Base-by-base conservation (phyloP, 1,140 invertebrate species). In the Cydia pomonella region DNA sequence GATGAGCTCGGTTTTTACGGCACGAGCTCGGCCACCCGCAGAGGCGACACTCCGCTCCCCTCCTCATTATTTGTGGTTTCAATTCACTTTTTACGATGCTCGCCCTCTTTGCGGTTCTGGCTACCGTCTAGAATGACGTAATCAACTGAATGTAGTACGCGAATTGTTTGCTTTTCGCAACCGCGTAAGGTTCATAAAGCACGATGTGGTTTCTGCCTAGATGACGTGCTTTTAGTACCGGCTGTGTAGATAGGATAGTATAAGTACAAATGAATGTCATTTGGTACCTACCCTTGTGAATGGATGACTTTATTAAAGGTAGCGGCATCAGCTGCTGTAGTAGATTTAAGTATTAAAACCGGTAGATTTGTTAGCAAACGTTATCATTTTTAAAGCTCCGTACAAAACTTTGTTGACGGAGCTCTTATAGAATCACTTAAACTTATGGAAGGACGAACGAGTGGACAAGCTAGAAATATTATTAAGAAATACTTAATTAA, bases 61-160 rank as follows among this genome's bases (percentile, higher is more conserved):
- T 79, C 79, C 87, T 90, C 86, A 85, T 90, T 87, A 89, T 90
- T 90, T 89, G 89, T 86, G 88, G 87, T 92, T 92, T 91, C 91
- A 92, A 92, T 91, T 91, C 85, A 80, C 88, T 91, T 92, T 92
- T 92, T 92, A 90, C 86, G 83, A 83, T 73, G 82, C 80, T 87
- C 86, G 81, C 81, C 82, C 85, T 89, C 81, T 82, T 84, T 84
- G 79, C 77, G 76, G 77, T 78, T 75, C 76, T 73, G 84, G 80
- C 79, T 79, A 64, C 74, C 69, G 59, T 81, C 73, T 63, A 79
- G 83, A 86, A 84, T 84, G 82, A 81, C 76, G 80, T 85, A 87
- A 85, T 82, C 76, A 79, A 79, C 75, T 50, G 50, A 5, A 25
- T 16, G 6, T 4, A 29, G 63, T 64, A 29, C n/a, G 64, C 64